Base-by-base conservation (phyloP, 2,797 vertebrate genomes). In the Cossypha heuglini region DNA sequence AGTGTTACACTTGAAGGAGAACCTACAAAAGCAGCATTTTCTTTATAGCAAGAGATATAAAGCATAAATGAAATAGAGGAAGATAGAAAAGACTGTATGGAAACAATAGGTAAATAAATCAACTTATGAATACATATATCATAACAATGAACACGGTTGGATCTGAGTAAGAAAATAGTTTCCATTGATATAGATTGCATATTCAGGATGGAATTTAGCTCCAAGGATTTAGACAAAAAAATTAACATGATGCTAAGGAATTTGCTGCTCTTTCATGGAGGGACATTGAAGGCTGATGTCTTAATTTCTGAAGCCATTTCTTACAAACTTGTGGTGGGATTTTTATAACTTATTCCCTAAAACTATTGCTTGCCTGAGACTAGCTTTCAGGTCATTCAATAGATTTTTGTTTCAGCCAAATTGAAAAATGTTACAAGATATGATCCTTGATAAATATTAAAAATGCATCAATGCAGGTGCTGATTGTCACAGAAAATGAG, bases 61-160 rank as follows among this genome's bases (percentile, higher is more conserved):
- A 86, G 7, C 31, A 37, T 16, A 73, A 17, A 33, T 72, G 8
- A 76, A 86, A 81, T 21, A 59, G 12, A 73, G 11, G 17, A 90
- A 86, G 55, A 86, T 35, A 86, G 62, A 28, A 75, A 89, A 64
- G 24, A 62, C 16, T 35, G 2, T 19, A 40, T 45, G 7, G 18
- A 93, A 88, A 85, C 24, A 87, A 37, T 33, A 87, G 40, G 8
- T 15, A 64, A 86, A 55, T 33, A 83, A 86, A 85, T 82, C 25
- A 52, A 1, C 14, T 76, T 79, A 28, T 62, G 22, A 84, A 86
- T 51, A 20, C 16, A 11, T 38, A 37, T 45, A 29, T 64, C 29
- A 77, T 80, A 38, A 57, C 0, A 0, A 54, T 52, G 25, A 62
- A 88, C 54, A 31, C 0, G 0, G 3, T 20, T 66, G n/a, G 22